Base-by-base conservation (phyloP, 30 jellyfish, hydroid and myxozoan species). In the Sanderia malayensis region DNA sequence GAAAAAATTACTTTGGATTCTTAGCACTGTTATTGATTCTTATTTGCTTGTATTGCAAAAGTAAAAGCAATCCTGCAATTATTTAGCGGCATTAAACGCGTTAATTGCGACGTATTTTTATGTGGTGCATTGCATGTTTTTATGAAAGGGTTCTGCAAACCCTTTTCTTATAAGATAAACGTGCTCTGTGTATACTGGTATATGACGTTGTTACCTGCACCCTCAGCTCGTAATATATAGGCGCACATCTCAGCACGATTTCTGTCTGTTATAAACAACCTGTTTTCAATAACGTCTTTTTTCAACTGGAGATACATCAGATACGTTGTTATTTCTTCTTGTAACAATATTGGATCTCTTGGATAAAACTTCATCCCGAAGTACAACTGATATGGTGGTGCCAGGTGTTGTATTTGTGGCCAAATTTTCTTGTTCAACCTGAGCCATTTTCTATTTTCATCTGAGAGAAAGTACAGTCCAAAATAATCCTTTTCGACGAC, bases 311-410 rank as follows among this genome's bases (percentile, higher is more conserved):
- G 62, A 31, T 75, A 90, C 95, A 90, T 70, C 74, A 90, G 74
- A 70, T 82, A 90, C 63, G 49, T 25, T 0, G 97, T 90, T 23
- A 90, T 79, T 61, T 90, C 97, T 65, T 90, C 97, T 80, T 87
- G 94, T 32, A 90, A 49, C 4, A 64, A 67, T 26, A 69, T 27
- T 0, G 94, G 94, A 23, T 83, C 95, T n/a, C 61, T 63, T 28
- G 97, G 97, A 63, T 67, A 83, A 69, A 47, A 90, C 76, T 84
- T 82, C 83, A 83, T 89, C 23, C 97, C 97, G 47, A 90, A 90
- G 55, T 78, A 77, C 58, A 90, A 32, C 46, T 76, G 85, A 37
- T 90, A 90, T 1, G 97, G 97, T 21, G 95, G 94, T 70, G 76
- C 97, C 27, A 82, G 71, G 26, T 74, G 82, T 61, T 73, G 86